Conservation (phyloP, 2,797 vertebrate species). For the Thamnophis elegans region DNA sequence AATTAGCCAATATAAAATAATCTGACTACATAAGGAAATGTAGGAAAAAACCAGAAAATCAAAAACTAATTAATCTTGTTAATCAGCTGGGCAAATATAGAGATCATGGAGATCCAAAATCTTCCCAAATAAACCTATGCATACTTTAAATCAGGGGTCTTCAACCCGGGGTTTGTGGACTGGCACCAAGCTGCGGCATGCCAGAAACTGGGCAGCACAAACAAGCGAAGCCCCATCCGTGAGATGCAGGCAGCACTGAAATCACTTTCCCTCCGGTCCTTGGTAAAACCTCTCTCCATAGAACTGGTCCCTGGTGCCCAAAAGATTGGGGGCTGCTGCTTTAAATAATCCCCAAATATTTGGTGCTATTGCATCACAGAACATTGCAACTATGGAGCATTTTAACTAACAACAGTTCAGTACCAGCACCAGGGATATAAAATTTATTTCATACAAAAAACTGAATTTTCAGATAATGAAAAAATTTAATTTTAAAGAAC, state of each 20-base stretch:
- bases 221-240: no score
- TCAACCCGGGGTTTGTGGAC: no score
- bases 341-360: neutral
- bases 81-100: neutral
- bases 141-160: neutral
- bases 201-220: no score
- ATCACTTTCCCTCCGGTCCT: no score
- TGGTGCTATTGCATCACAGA: neutral
- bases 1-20: neutral
- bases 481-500: neutral
- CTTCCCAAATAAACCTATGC: neutral
- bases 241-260: no score
- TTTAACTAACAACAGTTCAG: neutral
- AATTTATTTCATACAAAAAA: neutral
- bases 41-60: neutral
- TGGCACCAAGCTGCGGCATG: rapidly evolving
- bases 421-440: neutral
- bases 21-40: neutral
- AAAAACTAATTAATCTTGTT: neutral
- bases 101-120: neutral
- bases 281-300: no score
- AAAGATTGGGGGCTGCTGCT: no score
- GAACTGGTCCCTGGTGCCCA: no score
- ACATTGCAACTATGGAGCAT: neutral
- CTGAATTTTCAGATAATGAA: neutral